These are phyloP conservation scores for Ophiothrix spiculata DNA, from an alignment of 35 echinoderm and acorn worm species.

Conservation along the genomic window DNA sequence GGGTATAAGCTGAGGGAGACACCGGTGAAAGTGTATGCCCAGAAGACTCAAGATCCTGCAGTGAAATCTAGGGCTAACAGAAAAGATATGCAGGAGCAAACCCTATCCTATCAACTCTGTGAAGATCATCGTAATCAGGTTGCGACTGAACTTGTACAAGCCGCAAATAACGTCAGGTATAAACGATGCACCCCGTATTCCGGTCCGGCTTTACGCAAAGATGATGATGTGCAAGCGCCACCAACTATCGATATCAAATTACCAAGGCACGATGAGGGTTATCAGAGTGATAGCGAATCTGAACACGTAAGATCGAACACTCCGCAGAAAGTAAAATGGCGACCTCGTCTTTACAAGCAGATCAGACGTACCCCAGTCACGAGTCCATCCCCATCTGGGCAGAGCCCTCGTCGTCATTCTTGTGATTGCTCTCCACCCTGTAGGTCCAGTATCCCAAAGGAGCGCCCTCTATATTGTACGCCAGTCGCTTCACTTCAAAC, in stretches of 20 bases:
- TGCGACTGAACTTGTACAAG: neutral
- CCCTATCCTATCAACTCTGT: constrained; percentile 25
- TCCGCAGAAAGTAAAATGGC: neutral
- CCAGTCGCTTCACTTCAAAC: constrained; percentile 9
- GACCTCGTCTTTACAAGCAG: no score
- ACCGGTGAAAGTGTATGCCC: neutral
- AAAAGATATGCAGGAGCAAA: neutral
- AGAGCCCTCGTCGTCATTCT: neutral
- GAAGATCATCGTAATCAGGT: constrained; percentile 11
- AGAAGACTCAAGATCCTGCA: neutral
- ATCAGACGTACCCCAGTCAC: no score
- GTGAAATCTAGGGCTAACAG: neutral
- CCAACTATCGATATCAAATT: neutral
- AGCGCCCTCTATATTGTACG: neutral
- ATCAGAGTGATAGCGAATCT: neutral
- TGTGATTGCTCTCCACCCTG: neutral
- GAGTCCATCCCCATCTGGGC: neutral
- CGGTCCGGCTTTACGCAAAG: neutral
- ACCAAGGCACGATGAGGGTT: neutral
- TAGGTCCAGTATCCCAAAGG: neutral
- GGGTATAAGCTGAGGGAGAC: constrained; percentile 64
- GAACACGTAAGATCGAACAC: neutral
- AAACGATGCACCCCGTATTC: neutral
- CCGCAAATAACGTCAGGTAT: neutral
- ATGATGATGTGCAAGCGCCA: neutral